phyloP scores from a whole-genome alignment of 2,888 invertebrate genomes.

The Spilarctia lutea region DNA sequence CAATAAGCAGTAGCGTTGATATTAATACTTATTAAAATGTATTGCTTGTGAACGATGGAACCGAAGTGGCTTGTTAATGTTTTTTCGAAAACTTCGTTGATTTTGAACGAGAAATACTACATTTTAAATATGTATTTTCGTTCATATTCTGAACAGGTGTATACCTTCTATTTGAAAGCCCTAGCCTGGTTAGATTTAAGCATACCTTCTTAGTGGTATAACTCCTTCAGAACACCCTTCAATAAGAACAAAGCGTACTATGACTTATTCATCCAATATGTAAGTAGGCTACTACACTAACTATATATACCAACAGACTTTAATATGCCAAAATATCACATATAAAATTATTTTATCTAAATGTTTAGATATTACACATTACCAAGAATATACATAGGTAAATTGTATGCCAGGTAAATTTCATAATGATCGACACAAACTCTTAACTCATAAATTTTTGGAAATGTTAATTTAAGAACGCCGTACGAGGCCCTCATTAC shows the following conservation, averaged over 20 bases:
- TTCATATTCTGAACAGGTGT: neutral
- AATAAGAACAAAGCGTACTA: no score
- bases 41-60: constrained; percentile 25
- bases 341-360: no score
- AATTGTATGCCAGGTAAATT: neutral
- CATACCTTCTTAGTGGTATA: no score
- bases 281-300: no score
- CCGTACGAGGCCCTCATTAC: constrained; percentile 17
- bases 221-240: no score
- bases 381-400: no score
- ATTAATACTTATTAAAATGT: constrained; percentile 38
- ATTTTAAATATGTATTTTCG: neutral
- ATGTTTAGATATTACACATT: no score
- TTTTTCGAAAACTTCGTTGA: constrained; percentile 6
- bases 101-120: neutral
- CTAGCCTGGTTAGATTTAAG: no score
- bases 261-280: no score
- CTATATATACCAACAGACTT: no score
- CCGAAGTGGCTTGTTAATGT: neutral
- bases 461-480: constrained; percentile 28
- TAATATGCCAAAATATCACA: no score
- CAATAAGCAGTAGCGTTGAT: constrained; percentile 48
- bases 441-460: neutral
- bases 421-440: neutral
- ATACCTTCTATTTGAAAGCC: no score